Percentiles rank a stretch among this genome's conserved stretches.
Evolutionary conservation across 2,888 invertebrate genomes (phyloP).

Genomic region (Caenorhabditis sp.): DNA sequence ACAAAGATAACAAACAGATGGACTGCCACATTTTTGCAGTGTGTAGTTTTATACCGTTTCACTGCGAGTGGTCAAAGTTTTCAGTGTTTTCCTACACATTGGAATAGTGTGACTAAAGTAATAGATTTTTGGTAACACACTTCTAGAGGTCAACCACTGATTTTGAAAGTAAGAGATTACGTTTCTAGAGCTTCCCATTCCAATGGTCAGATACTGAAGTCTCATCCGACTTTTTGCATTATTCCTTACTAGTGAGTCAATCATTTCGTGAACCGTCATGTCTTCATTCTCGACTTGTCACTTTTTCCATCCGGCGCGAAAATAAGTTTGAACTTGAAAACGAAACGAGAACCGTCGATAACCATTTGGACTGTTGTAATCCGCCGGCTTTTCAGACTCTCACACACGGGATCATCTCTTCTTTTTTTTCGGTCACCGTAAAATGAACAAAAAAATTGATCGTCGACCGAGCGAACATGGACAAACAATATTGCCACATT

Average conservation of each 20-base stretch:
- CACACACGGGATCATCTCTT: conserved; percentile 51
- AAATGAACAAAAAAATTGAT: conserved; percentile 26
- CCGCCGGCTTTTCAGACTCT: conserved; percentile 52
- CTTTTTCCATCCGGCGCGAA: neutral
- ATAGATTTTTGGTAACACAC: too few species aligned
- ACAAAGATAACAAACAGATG: conserved; percentile 31
- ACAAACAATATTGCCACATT: conserved; percentile 46
- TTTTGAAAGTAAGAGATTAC: too few species aligned
- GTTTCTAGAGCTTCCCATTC: too few species aligned
- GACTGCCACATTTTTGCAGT: conserved; percentile 3
- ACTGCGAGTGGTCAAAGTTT: too few species aligned
- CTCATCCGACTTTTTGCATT: too few species aligned
- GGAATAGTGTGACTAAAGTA: too few species aligned
- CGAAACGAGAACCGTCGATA: conserved; percentile 27
- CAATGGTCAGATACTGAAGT: too few species aligned
- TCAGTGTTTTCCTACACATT: too few species aligned
- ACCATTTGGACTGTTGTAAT: conserved; percentile 55
- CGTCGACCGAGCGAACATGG: conserved; percentile 45
- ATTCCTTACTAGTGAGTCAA: too few species aligned
- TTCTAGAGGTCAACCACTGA: too few species aligned
- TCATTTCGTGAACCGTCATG: too few species aligned
- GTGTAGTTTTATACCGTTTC: conserved; percentile 27
- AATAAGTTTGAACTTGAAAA: conserved; percentile 30
- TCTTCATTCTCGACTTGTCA: neutral
- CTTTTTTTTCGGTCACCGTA: conserved; percentile 42